Conservation (phyloP, 2,797 vertebrate genomes). For the Ispidina picta region DNA sequence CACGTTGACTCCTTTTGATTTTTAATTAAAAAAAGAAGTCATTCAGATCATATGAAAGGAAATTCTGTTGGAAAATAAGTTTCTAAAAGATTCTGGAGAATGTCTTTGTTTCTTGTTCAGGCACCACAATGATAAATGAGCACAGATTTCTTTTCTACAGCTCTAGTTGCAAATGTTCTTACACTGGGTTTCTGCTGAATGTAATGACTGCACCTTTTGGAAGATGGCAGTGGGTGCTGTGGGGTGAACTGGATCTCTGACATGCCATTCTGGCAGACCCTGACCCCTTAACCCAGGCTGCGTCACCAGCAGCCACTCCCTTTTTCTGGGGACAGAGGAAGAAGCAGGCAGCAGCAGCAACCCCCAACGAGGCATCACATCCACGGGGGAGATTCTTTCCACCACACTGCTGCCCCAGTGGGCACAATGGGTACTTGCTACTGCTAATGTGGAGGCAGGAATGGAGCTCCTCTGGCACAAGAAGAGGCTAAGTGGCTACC, state of each 20-base stretch:
- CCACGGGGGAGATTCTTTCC: neutral
- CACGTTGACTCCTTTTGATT: neutral
- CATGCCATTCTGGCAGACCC: neutral
- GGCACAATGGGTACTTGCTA: too few species aligned
- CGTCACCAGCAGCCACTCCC: neutral
- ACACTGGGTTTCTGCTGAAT: neutral
- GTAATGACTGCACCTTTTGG: neutral
- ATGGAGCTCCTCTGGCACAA: neutral
- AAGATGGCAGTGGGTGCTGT: neutral
- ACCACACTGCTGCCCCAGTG: neutral
- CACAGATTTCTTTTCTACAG: neutral
- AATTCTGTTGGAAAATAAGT: neutral
- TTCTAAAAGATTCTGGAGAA: neutral
- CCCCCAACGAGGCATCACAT: rapidly evolving
- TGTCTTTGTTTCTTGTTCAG: neutral
- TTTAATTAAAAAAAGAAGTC: neutral
- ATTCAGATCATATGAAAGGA: neutral
- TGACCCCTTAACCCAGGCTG: neutral
- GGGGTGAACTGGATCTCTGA: neutral
- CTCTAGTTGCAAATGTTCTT: neutral
- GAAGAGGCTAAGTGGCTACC: neutral
- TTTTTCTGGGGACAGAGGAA: neutral
- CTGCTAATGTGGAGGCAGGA: neutral
- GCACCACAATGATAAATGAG: neutral
- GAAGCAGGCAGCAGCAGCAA: neutral